These are phyloP conservation scores for Cylas formicarius DNA, from an alignment of 1,140 invertebrate species.

Conservation along the genomic window DNA sequence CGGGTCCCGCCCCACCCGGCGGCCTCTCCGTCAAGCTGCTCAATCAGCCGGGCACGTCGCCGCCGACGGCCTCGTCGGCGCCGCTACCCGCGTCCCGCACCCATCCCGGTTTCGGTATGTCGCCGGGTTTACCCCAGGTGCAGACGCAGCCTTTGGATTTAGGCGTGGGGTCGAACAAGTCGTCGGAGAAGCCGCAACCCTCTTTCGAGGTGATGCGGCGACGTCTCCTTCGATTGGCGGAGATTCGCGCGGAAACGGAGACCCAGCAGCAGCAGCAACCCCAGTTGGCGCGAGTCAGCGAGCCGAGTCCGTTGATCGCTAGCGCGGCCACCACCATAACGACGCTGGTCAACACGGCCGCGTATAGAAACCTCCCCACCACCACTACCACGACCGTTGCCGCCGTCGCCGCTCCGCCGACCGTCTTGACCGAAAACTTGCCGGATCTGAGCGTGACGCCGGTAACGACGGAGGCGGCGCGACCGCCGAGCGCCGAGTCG, in stretches of 20 bases:
- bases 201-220: conserved; percentile 28
- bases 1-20: conserved; percentile 31
- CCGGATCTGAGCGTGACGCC: conserved; percentile 38
- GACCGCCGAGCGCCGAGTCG: conserved; percentile 47
- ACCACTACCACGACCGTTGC: conserved; percentile 25
- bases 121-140: conserved; percentile 27
- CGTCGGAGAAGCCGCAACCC: conserved; percentile 30
- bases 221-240: too few species aligned
- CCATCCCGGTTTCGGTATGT: conserved; percentile 37
- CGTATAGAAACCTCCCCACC: conserved; percentile 46
- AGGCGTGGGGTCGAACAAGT: conserved; percentile 51
- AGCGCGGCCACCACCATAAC: conserved; percentile 67
- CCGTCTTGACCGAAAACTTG: conserved; percentile 27
- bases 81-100: conserved; percentile 46
- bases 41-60: conserved; percentile 43
- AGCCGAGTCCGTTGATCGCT: conserved; percentile 63
- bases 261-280: conserved; percentile 42
- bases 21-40: conserved; percentile 41
- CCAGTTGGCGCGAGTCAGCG: conserved; percentile 54
- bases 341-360: conserved; percentile 57
- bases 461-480: conserved; percentile 49
- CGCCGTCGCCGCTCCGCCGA: conserved; percentile 8
- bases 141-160: conserved; percentile 69
- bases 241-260: conserved; percentile 57
- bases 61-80: conserved; percentile 47